These are phyloP conservation scores for Pollenia griseotomentosa DNA, from an alignment of 2,888 invertebrate species.

Conservation along the genomic window DNA sequence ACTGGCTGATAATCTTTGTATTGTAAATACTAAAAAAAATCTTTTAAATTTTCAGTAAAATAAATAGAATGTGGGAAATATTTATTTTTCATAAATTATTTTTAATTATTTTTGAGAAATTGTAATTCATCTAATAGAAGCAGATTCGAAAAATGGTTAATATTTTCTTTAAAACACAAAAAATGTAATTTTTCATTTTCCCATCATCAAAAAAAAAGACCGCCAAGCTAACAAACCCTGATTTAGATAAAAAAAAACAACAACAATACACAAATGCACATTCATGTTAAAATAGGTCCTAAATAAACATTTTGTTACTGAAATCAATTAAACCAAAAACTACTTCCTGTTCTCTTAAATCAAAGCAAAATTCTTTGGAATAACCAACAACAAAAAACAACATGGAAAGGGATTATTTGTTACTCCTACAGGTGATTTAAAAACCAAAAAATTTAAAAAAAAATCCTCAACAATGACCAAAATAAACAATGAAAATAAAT, in stretches of 20 bases:
- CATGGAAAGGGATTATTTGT: not conserved
- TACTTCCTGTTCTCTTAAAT: constrained; percentile 30
- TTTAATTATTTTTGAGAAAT: too few species aligned
- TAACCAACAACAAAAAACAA: not conserved
- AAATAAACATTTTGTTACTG: constrained; percentile 24
- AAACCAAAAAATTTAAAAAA: not conserved
- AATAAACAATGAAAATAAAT: constrained; percentile 25
- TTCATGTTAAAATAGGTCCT: not conserved
- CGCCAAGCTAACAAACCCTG: not conserved
- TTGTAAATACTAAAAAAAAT: too few species aligned
- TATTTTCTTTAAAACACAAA: too few species aligned
- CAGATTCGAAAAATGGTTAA: too few species aligned
- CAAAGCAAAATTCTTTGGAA: not conserved
- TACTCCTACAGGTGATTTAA: constrained; percentile 27
- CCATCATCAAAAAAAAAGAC: not conserved
- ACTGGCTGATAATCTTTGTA: too few species aligned
- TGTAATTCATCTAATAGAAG: too few species aligned
- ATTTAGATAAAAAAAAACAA: not conserved
- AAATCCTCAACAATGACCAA: not conserved
- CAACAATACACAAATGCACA: not conserved
- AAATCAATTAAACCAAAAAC: not conserved
- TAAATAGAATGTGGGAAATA: too few species aligned
- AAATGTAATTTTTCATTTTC: too few species aligned
- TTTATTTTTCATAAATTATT: too few species aligned
- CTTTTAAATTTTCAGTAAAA: too few species aligned